These are phyloP conservation scores for Amphibalanus amphitrite DNA, from an alignment of 1,140 invertebrate species.

Conservation along the genomic window DNA sequence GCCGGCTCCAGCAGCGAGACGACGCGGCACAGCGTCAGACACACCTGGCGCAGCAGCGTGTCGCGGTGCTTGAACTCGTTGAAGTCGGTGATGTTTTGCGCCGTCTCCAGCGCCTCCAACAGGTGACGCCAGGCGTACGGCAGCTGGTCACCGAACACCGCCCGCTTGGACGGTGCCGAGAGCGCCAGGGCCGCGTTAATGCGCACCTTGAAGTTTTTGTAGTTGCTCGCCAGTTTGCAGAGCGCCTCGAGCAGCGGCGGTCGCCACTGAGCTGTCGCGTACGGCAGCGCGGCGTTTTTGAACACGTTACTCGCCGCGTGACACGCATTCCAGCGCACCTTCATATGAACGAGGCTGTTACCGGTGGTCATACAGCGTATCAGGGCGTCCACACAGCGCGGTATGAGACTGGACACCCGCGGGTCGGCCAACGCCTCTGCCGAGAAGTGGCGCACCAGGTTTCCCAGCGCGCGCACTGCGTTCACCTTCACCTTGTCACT, in stretches of 20 bases:
- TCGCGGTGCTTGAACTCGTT: constrained; percentile 17
- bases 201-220: constrained; percentile 49
- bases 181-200: constrained; percentile 64
- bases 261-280: constrained; percentile 32
- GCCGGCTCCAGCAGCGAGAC: constrained; percentile 10
- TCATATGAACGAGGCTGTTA: constrained; percentile 42
- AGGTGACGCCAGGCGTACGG: constrained; percentile 12
- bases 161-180: constrained; percentile 35
- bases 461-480: constrained; percentile 58
- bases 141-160: constrained; percentile 14
- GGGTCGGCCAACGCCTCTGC: constrained; percentile 31
- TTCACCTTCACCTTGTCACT: constrained; percentile 45
- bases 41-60: constrained; percentile 17
- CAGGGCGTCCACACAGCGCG: constrained; percentile 36
- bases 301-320: constrained; percentile 62
- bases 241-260: constrained; percentile 35
- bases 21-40: constrained; percentile 14
- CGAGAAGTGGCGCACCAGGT: constrained; percentile 46
- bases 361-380: constrained; percentile 44
- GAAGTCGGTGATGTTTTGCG: constrained; percentile 17
- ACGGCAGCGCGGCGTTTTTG: constrained; percentile 41
- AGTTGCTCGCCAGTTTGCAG: constrained; percentile 33
- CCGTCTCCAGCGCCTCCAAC: constrained; percentile 15
- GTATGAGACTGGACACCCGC: constrained; percentile 31
- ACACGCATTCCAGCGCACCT: constrained; percentile 78